A percentile compares a stretch with the other conserved stretches of the same genome.
Conservation (phyloP, 2,888 invertebrate species). For the Volucella inflata region DNA sequence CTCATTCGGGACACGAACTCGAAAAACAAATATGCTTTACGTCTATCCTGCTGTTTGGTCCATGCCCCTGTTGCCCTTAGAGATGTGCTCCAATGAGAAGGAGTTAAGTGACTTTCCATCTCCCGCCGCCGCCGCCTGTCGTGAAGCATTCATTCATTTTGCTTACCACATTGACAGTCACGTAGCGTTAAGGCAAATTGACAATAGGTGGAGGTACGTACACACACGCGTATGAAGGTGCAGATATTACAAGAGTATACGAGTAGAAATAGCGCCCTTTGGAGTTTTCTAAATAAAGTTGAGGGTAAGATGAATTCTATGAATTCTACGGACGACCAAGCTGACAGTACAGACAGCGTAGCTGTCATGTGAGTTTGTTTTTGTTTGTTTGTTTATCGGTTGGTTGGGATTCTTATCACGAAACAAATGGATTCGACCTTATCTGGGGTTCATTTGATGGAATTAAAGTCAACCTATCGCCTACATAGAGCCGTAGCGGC, state of each 20-base stretch:
- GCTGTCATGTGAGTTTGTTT: conserved; percentile 12
- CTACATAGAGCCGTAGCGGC: conserved; percentile 24
- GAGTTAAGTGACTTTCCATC: conserved; percentile 20
- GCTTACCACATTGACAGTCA: conserved; percentile 54
- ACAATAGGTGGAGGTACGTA: conserved; percentile 26
- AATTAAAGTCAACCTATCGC: conserved; percentile 52
- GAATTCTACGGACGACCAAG: conserved; percentile 16
- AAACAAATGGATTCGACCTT: conserved; percentile 57
- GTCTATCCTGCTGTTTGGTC: not conserved
- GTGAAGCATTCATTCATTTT: conserved; percentile 18
- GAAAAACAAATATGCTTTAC: conserved; percentile 44
- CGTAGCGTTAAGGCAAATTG: conserved; percentile 57
- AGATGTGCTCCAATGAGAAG: conserved; percentile 16
- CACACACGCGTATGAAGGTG: not conserved
- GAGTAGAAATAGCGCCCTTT: conserved; percentile 1
- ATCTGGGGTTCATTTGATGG: conserved; percentile 47
- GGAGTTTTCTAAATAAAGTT: not conserved
- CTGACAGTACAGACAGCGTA: conserved; percentile 40
- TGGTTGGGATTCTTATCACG: conserved; percentile 50
- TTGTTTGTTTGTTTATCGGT: not conserved
- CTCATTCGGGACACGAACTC: conserved; percentile 42
- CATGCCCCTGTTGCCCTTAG: not conserved
- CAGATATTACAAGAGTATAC: no score
- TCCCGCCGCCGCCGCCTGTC: conserved; percentile 36
- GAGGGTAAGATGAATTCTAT: not conserved